Base-by-base conservation (phyloP, 1,140 invertebrate genomes). In the Nasonia longicornis region DNA sequence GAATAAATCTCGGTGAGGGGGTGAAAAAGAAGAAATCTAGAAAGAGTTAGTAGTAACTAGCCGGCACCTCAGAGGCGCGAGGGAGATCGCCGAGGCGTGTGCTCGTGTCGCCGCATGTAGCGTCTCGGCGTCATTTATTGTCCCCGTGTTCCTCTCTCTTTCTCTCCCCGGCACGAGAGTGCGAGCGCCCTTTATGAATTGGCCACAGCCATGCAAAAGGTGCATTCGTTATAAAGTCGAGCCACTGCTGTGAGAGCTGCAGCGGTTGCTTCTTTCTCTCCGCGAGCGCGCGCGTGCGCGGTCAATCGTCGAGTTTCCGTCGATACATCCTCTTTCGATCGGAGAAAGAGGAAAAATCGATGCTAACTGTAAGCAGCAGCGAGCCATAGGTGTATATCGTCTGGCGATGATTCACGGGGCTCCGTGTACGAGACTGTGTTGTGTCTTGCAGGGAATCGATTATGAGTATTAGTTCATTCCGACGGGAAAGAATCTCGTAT, bases 41-140 rank as follows among this genome's bases (percentile, higher is more conserved):
- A n/a, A 48, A 75, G 38, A 52, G 38, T 31, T 52, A 66, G 42
- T 82, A 79, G 73, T 70, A 80, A 82, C 77, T 64, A 86, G 45
- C 72, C 26, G 45, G 69, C 72, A 58, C 48, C 77, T 80, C 31
- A n/a, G 73, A 77, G 31, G 20, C 72, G n/a, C 48, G 82, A 74
- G 81, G 64, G 78, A 84, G 83, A 86, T 83, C 82, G 20, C 2
- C 64, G 64, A 83, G 82, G 83, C 77, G 84, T 86, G 83, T 79
- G 84, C 85, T 83, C 84, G 84, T 83, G 85, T 81, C 84, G 82
- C 84, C 84, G 86, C 85, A 85, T 88, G 85, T 86, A 85, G 85
- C 85, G 85, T 84, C 86, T 84, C 87, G 87, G 88, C 87, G 86
- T 88, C 88, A 88, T 89, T 89, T 88, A 87, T 89, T 88, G 87